Evolutionary conservation across 2,888 invertebrate species (phyloP), one percentile per base, ranked within the genome.

Genomic region (Chrysina gloriosa): DNA sequence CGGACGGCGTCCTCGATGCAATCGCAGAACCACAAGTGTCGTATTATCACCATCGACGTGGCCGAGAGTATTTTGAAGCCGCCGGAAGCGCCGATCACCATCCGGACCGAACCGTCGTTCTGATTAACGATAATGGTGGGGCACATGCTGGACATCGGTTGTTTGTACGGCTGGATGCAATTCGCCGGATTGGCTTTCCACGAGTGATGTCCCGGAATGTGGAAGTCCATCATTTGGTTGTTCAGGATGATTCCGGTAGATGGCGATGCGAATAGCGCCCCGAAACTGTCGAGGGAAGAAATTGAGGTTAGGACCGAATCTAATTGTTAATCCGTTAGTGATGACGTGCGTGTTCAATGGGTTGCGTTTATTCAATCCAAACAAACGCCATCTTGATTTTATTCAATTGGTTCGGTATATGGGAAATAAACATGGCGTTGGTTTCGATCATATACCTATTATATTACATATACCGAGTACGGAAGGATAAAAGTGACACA

Each of bases 131-230:
- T 85, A 48, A 97, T 89, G 29, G 90, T 86, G 0, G 96, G 96
- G 67, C 89, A 89, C 94, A 96, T 96, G 0, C 94, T 94, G 29
- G 95, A 96, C 77, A 95, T 85, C 0, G 96, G 94, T 47, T 92
- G 87, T 76, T 94, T 92, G 7, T 90, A 89, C 0, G 95, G 93
- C 16, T 84, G 84, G 58, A 96, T 89, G 80, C 90, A 90, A 84
- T 97, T 97, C 1, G 91, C 90, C 0, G 90, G 89, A 0, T 95
- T 90, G 0, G 91, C 91, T 58, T 93, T 82, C 0, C 89, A 90
- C 71, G 89, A 92, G 11, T 85, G 79, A 3, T 84, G 83, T 63
- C 86, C 81, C 0, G 92, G 91, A 7, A 90, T 86, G 0, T 92
- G 89, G 79, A 95, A 95, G 79, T 95, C 94, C 76, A 94, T 92